These are phyloP conservation scores for Xestobium rufovillosum DNA, from an alignment of 2,888 invertebrate species.

Conservation along the genomic window DNA sequence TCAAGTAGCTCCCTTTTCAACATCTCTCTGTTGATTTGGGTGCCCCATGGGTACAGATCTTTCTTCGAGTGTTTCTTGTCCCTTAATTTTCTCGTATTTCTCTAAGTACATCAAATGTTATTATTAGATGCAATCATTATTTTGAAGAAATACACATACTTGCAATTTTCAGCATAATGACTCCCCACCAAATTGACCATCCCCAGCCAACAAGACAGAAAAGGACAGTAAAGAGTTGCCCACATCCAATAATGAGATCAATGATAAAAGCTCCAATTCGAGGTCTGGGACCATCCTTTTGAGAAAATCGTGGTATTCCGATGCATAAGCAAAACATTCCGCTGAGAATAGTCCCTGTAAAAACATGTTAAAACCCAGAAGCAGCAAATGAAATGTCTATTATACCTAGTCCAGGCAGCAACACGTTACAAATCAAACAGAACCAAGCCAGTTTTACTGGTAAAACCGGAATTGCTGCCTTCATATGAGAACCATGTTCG, in stretches of 20 bases:
- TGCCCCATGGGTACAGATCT: no score
- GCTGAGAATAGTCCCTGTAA: conserved; percentile 79
- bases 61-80: conserved; percentile 47
- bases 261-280: conserved; percentile 77
- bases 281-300: conserved; percentile 68
- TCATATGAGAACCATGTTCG: conserved; percentile 80
- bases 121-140: no score
- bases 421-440: conserved; percentile 74
- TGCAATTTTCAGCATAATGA: conserved; percentile 82
- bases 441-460: conserved; percentile 81
- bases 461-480: conserved; percentile 86
- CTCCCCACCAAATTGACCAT: conserved; percentile 98
- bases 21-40: no score
- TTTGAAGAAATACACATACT: conserved; percentile 71
- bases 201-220: conserved; percentile 96
- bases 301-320: conserved; percentile 81
- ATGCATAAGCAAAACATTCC: conserved; percentile 83
- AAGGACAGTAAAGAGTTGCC: conserved; percentile 87
- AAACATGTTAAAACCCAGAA: conserved; percentile 5
- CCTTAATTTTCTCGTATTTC: conserved; percentile 58
- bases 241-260: conserved; percentile 76
- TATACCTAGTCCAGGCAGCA: conserved; percentile 73
- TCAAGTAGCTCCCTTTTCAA: no score
- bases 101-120: no score
- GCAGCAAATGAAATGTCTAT: background rate